A percentile compares a stretch with the other conserved stretches of the same genome.
Conservation (phyloP, 2,113 vertebrate genomes). For the Aspiorhynchus laticeps region DNA sequence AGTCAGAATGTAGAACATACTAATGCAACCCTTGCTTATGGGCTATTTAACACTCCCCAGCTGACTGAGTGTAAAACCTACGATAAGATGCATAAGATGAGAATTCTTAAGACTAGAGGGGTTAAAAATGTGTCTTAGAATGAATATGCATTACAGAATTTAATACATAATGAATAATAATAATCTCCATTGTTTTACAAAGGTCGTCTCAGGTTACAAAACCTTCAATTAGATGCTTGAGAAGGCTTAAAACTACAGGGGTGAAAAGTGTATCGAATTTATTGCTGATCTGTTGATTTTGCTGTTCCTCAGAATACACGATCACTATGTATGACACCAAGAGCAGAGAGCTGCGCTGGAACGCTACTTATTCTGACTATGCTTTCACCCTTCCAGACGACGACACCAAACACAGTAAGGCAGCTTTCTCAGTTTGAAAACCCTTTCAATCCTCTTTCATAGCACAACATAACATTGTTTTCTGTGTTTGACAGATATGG, state of each 20-base stretch:
- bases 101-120: background rate
- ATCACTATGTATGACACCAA: conserved; percentile 99
- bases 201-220: background rate
- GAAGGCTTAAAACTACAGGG: background rate
- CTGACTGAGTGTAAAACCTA: background rate
- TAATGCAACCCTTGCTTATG: background rate
- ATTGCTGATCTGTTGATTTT: background rate
- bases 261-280: background rate
- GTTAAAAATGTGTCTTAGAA: background rate
- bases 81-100: too few species aligned
- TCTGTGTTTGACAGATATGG: conserved; percentile 82
- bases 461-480: background rate
- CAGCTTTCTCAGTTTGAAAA: too few species aligned
- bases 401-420: conserved; percentile 91
- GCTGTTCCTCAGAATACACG: conserved; percentile 86
- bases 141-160: background rate
- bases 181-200: background rate
- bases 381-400: conserved; percentile 91
- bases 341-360: conserved; percentile 94
- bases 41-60: background rate
- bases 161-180: background rate
- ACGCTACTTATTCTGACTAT: conserved; percentile 97
- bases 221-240: background rate
- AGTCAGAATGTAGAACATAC: background rate
- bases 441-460: background rate